Evolutionary conservation across 2,113 vertebrate species (phyloP).

Genomic region (Pongo pygmaeus): DNA sequence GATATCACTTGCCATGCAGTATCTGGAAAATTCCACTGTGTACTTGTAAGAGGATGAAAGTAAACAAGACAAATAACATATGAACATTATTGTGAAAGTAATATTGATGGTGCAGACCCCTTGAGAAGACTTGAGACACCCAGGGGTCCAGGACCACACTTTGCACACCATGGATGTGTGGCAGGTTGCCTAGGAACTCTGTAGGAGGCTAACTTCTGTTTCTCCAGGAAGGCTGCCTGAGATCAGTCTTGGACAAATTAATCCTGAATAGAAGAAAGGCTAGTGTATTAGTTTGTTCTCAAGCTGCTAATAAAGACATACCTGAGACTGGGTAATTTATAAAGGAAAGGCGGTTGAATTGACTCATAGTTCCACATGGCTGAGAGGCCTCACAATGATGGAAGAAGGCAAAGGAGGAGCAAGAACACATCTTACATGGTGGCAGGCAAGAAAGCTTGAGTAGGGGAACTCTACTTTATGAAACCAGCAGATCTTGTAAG

Average conservation of each 20-base stretch:
- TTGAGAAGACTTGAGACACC: neutral
- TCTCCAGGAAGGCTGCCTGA: neutral
- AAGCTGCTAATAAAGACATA: no score
- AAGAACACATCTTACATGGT: no score
- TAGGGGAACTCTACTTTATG: no score
- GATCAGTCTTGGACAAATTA: neutral
- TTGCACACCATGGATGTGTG: neutral
- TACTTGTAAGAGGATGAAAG: neutral
- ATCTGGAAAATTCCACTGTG: neutral
- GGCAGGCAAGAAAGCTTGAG: no score
- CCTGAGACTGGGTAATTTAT: no score
- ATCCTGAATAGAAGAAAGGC: neutral
- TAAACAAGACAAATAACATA: neutral
- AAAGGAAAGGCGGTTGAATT: no score
- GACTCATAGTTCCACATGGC: no score
- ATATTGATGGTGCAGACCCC: rapidly evolving
- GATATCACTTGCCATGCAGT: neutral
- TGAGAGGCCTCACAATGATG: no score
- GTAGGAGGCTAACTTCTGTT: neutral
- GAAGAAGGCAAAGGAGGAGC: no score
- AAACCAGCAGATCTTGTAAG: no score
- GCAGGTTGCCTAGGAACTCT: neutral
- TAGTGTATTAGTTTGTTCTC: no score
- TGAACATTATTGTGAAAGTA: neutral
- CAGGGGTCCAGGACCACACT: neutral